Evolutionary conservation across 2,888 invertebrate species (phyloP).

Genomic region (Drosophila planitibia): DNA sequence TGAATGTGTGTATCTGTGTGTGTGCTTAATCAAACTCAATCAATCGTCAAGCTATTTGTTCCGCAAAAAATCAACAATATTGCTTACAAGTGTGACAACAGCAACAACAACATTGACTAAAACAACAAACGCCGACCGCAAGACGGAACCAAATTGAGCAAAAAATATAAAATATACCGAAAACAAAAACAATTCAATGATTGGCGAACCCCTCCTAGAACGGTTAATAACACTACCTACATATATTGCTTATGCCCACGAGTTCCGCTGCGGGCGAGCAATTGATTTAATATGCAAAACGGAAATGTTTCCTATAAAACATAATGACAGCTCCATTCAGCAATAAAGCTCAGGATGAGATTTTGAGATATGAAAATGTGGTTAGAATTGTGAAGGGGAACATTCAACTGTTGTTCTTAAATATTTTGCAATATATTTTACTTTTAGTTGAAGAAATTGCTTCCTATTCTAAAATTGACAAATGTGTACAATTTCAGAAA

Average conservation of each 20-base stretch:
- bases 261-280: constrained; percentile 20
- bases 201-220: constrained; percentile 40
- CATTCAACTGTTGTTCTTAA: background rate
- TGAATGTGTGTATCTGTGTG: constrained; percentile 5
- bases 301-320: constrained; percentile 45
- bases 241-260: constrained; percentile 4
- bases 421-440: background rate
- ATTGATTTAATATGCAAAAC: constrained; percentile 67
- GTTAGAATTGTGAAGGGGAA: background rate
- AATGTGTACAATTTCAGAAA: background rate
- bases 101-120: constrained; percentile 6
- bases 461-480: background rate
- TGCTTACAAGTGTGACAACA: constrained; percentile 70
- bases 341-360: background rate
- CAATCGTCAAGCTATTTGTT: constrained; percentile 72
- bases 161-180: background rate
- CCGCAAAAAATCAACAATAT: constrained; percentile 70
- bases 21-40: constrained; percentile 72
- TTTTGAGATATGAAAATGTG: background rate
- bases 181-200: constrained; percentile 10
- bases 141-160: constrained; percentile 64
- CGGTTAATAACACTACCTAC: constrained; percentile 13
- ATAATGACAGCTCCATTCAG: background rate
- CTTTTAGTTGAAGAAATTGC: background rate
- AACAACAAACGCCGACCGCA: constrained; percentile 32